Evolutionary conservation across 2,888 invertebrate genomes (phyloP).

Genomic region (Megaustenia siamemsis): DNA sequence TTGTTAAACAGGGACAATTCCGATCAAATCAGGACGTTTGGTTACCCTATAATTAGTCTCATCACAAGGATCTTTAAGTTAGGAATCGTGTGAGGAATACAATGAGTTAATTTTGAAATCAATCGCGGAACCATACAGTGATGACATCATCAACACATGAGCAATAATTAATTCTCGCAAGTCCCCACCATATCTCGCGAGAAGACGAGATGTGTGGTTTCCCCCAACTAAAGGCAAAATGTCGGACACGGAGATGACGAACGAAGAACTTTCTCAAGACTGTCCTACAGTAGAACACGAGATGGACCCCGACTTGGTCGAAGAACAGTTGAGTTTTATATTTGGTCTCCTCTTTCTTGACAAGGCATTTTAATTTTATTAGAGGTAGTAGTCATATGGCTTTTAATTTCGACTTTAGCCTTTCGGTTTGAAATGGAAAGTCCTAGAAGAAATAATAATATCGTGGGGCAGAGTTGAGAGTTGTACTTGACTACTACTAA

Average conservation of each 20-base stretch:
- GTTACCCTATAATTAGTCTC: no score
- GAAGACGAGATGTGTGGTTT: constrained; percentile 10
- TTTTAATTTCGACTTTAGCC: not conserved
- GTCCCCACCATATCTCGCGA: not conserved
- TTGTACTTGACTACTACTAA: no score
- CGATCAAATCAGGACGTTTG: no score
- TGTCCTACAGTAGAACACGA: constrained; percentile 52
- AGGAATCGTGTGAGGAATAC: no score
- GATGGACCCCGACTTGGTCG: constrained; percentile 52
- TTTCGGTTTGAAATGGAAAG: constrained; percentile 51
- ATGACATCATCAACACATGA: constrained; percentile 8
- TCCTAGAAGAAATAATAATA: constrained; percentile 53
- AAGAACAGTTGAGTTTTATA: constrained; percentile 61
- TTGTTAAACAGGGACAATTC: no score
- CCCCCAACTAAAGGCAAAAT: constrained; percentile 52
- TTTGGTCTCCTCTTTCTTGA: constrained; percentile 43
- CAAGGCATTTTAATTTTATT: not conserved
- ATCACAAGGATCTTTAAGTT: no score
- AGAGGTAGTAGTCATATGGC: not conserved
- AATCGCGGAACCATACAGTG: no score
- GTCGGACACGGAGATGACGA: constrained; percentile 59
- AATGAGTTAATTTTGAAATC: no score
- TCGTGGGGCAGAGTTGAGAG: no score
- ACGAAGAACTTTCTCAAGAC: constrained; percentile 51
- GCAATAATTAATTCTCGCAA: not conserved